Conservation (phyloP, 1,140 invertebrate species). For the Drosophila takahashii region DNA sequence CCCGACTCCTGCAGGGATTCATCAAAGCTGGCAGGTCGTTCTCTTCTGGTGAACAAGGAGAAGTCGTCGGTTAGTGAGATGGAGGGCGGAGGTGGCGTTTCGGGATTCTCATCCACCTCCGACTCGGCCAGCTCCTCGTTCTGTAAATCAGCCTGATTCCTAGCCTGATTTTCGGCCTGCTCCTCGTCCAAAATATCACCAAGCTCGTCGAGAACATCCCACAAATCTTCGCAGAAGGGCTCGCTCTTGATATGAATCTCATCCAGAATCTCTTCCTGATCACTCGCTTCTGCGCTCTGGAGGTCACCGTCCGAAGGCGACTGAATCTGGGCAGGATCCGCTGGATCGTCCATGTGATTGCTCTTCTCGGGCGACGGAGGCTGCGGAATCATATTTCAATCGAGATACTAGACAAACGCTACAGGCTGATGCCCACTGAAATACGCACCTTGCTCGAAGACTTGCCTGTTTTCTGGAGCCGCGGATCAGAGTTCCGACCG, state of each 20-base stretch:
- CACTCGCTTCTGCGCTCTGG: neutral
- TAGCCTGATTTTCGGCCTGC: neutral
- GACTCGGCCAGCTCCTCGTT: neutral
- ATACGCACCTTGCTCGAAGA: slow-evolving; percentile 1
- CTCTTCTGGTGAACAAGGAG: slow-evolving; percentile 26
- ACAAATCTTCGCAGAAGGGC: slow-evolving; percentile 4
- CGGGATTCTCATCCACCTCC: neutral
- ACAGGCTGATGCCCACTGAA: neutral
- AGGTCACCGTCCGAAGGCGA: neutral
- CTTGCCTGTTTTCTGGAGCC: too few species aligned
- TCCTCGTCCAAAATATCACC: slow-evolving; percentile 16
- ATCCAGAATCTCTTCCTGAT: neutral
- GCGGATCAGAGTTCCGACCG: too few species aligned
- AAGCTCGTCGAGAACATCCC: slow-evolving; percentile 27
- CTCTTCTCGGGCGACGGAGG: too few species aligned
- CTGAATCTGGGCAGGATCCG: neutral
- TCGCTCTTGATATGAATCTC: slow-evolving; percentile 8
- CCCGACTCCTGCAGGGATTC: neutral
- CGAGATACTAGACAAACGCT: neutral
- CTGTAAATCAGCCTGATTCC: neutral
- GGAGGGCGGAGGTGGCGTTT: slow-evolving; percentile 24
- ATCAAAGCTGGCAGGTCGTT: neutral
- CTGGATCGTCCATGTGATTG: neutral
- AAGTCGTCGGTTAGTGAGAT: slow-evolving; percentile 23
- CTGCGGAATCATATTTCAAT: neutral